Conservation (phyloP, 2,797 vertebrate genomes). For the Rallus crepitans region DNA sequence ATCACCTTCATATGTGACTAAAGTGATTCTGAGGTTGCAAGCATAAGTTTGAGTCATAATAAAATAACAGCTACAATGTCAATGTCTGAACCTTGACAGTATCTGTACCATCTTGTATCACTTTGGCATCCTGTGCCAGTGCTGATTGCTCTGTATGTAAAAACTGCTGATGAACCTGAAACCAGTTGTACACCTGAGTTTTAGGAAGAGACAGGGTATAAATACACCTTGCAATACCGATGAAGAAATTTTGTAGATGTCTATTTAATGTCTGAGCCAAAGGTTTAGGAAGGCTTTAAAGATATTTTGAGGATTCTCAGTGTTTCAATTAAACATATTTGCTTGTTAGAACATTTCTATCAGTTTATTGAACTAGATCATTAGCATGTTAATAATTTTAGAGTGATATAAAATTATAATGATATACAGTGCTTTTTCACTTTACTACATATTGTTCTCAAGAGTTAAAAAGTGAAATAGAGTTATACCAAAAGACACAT, state of each 20-base stretch:
- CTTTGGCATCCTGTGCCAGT: not conserved
- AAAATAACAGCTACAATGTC: not conserved
- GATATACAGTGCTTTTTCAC: not conserved
- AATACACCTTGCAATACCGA: not conserved
- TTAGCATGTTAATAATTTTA: not conserved
- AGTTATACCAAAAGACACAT: not conserved
- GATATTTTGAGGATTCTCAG: not conserved
- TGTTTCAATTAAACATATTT: not conserved
- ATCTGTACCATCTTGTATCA: not conserved
- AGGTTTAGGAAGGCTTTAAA: not conserved
- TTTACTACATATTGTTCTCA: not conserved
- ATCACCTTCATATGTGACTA: not conserved
- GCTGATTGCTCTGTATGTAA: not conserved
- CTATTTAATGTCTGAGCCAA: not conserved
- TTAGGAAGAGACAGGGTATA: not conserved
- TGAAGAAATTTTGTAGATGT: not conserved
- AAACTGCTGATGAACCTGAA: not conserved
- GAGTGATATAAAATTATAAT: not conserved
- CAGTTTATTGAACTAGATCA: not conserved
- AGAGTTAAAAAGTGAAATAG: not conserved
- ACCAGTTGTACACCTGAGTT: not conserved
- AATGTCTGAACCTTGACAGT: not conserved
- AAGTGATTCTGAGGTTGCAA: not conserved
- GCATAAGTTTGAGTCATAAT: not conserved
- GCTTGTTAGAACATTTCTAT: not conserved